Percentiles rank a stretch among this genome's conserved stretches.
Evolutionary conservation across 2,888 invertebrate species (phyloP).

Genomic region (Chrysotoxum bicinctum): DNA sequence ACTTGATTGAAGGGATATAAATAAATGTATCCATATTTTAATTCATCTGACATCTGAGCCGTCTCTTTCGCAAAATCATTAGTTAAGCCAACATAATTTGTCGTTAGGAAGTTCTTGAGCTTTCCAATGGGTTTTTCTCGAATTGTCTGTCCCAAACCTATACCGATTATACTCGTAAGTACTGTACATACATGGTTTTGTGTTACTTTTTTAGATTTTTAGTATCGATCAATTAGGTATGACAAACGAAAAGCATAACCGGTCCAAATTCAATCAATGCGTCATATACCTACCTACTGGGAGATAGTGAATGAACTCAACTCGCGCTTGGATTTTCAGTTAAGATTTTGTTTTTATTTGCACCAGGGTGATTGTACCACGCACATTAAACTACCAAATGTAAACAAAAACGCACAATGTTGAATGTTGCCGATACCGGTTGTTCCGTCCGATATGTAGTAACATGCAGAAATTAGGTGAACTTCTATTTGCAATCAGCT

Average conservation of each 20-base stretch:
- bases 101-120: too few species aligned
- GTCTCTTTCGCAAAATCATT: too few species aligned
- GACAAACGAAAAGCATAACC: background rate
- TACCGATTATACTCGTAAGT: too few species aligned
- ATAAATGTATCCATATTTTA: too few species aligned
- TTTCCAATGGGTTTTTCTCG: too few species aligned
- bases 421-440: slow-evolving; percentile 46
- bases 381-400: slow-evolving; percentile 5
- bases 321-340: slow-evolving; percentile 1
- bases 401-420: slow-evolving; percentile 65
- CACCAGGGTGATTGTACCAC: slow-evolving; percentile 39
- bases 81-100: too few species aligned
- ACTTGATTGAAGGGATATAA: too few species aligned
- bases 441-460: background rate
- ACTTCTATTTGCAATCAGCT: slow-evolving; percentile 47
- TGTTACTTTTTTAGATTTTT: too few species aligned
- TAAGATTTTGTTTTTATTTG: background rate
- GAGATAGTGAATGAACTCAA: slow-evolving; percentile 15
- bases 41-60: too few species aligned
- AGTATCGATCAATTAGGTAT: background rate
- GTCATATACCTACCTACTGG: background rate
- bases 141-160: too few species aligned
- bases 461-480: slow-evolving; percentile 64
- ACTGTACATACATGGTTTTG: too few species aligned
- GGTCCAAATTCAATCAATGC: slow-evolving; percentile 13